Evolutionary conservation across 2,113 vertebrate species (phyloP).

Genomic region (Dasyornis broadbenti): DNA sequence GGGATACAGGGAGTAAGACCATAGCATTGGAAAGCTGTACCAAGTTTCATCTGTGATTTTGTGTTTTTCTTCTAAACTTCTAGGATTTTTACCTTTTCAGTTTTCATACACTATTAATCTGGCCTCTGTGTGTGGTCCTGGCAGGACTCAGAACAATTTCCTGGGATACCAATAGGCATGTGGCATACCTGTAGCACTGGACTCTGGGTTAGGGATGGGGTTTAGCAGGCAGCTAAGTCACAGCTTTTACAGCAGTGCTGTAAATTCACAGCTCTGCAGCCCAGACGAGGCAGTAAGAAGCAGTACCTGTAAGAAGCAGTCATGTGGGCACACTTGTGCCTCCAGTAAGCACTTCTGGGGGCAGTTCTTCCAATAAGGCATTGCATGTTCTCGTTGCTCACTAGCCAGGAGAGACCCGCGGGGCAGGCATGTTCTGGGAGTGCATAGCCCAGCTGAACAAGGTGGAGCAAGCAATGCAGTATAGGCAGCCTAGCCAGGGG

Average conservation of each 20-base stretch:
- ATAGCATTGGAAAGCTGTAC: neutral
- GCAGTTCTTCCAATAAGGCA: neutral
- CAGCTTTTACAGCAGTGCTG: neutral
- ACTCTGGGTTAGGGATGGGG: neutral
- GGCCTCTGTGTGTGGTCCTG: neutral
- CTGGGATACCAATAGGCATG: neutral
- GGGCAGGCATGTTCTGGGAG: neutral
- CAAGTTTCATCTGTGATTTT: neutral
- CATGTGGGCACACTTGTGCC: neutral
- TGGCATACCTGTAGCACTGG: neutral
- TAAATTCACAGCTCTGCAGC: neutral
- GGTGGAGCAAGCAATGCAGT: neutral
- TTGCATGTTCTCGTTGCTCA: fast-evolving
- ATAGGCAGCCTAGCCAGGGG: neutral
- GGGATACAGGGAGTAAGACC: neutral
- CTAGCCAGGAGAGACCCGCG: neutral
- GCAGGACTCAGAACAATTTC: neutral
- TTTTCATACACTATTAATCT: neutral
- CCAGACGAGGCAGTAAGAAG: neutral
- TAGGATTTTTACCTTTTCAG: neutral
- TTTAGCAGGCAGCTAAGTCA: neutral
- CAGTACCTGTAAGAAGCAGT: neutral
- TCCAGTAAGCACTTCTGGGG: neutral
- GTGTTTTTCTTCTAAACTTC: neutral
- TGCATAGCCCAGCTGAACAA: neutral